Conservation (phyloP, 1,140 invertebrate genomes). For the Aphaenogaster rudis region DNA sequence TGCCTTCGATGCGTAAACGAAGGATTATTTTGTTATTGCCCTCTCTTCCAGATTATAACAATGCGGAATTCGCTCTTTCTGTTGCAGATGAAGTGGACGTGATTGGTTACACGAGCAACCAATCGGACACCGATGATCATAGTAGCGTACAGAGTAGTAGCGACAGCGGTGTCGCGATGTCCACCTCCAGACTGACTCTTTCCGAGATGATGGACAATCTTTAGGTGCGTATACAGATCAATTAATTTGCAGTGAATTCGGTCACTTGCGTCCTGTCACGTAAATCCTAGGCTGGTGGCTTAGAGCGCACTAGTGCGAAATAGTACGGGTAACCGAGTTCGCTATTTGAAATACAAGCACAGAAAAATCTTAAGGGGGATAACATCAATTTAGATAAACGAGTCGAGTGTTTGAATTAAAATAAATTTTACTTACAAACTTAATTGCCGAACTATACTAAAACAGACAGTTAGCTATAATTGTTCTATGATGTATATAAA, state of each 20-base stretch:
- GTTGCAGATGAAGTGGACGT: conserved; percentile 95
- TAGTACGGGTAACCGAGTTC: not conserved
- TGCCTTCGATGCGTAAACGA: not conserved
- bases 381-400: not conserved
- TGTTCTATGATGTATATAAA: not conserved
- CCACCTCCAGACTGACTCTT: conserved; percentile 90
- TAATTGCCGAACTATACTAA: not conserved
- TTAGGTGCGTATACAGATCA: conserved; percentile 79
- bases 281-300: too few species aligned
- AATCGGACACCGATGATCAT: conserved; percentile 95
- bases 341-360: not conserved
- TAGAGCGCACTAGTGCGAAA: not conserved
- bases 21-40: not conserved
- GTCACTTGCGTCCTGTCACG: not conserved
- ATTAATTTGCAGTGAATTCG: not conserved
- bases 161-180: conserved; percentile 93
- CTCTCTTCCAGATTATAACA: not conserved
- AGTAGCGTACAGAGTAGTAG: conserved; percentile 93
- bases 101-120: conserved; percentile 94
- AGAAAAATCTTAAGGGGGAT: not conserved
- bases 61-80: conserved; percentile 61
- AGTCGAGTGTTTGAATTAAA: not conserved
- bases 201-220: conserved; percentile 88
- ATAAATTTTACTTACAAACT: not conserved
- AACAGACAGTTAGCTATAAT: not conserved